Base-by-base conservation (phyloP, 2,113 vertebrate species). In the Cephalopholis sonnerati region DNA sequence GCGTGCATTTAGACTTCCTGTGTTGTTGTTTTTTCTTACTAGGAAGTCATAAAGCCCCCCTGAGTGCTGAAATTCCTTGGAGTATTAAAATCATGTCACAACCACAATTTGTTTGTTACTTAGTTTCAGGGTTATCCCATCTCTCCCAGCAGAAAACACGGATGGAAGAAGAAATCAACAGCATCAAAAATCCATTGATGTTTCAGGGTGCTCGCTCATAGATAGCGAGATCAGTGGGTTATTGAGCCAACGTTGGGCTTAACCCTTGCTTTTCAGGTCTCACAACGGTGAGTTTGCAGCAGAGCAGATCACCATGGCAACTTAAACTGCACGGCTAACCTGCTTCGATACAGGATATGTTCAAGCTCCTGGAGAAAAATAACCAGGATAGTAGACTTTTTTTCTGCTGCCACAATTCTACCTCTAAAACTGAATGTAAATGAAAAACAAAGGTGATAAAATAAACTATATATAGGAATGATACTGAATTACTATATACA, bases 241-340 rank as follows among this genome's bases (percentile, higher is more conserved):
- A 36, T 18, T 73, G 54, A 81, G 36, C 50, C 22, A 50, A 15
- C 8, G 0, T 18, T 7, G 50, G n/a, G 41, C 18, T 64, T 71
- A 59, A 75, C 65, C 51, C 17, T 44, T 57, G 10, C 57, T 44
- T 39, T 81, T 72, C 25, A 65, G 24, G 24, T 46, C 16, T 61
- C 48, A 73, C 7, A 15, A 44, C 15, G 1, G 27, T 10, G n/a
- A 48, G n/a, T 70, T 22, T 69, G 24, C 24, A 54, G 32, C 11
- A 58, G 48, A 85, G 32, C n/a, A 51, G 27, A n/a, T 74, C 20
- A 50, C 44, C 61, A 59, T 61, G 57, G 44, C 51, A 65, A 79
- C 50, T 12, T 46, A n/a, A 74, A 59, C 11, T 27, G 50, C 68
- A 63, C 1, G 1, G 13, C 39, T 72, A 36, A 77, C 58, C 17